Base-by-base conservation (phyloP, 2,888 invertebrate genomes). In the Herminia tarsipennalis region DNA sequence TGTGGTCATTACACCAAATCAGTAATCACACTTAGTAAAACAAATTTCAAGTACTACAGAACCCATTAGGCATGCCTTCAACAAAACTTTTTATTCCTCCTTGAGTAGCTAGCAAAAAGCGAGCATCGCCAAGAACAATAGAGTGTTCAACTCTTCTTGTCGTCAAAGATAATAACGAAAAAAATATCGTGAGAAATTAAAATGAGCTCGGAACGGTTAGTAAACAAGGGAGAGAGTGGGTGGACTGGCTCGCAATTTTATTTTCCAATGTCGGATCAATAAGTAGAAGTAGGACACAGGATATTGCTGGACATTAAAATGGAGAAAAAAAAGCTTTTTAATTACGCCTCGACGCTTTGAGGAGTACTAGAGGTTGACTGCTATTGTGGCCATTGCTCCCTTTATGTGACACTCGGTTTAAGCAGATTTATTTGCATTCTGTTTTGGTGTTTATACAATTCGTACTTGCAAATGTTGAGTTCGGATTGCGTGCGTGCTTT, bases 221-320 rank as follows among this genome's bases (percentile, higher is more conserved):
- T 82, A 84, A 86, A 85, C 81, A 85, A 76, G 73, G 47, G 48
- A 58, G 38, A 24, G 35, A 28, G 52, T 56, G 54, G 64, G 62
- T 54, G n/a, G n/a, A n/a, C n/a, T n/a, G 56, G 42, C 36, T 43
- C 14, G 56, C 48, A 62, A 68, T 71, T 75, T 71, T 81, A 82
- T 81, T 82, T 81, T 82, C 78, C 81, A 76, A 81, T 78, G 73
- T 67, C 63, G 72, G 77, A 78, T 81, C 83, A 76, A 86, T 83
- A 79, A 70, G 66, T 36, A 62, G 66, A 79, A 82, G 61, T 81
- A 67, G 85, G 75, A 73, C 82, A 70, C 75, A 75, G 82, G 79
- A 83, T 85, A 83, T 86, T 85, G 76, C 75, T 73, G 75, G 74
- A 78, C 78, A 79, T 72, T 69, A 73, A 70, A 77, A 67, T 68